phyloP scores from a whole-genome alignment of 2,113 vertebrate genomes.

The Catharus bicknelli region DNA sequence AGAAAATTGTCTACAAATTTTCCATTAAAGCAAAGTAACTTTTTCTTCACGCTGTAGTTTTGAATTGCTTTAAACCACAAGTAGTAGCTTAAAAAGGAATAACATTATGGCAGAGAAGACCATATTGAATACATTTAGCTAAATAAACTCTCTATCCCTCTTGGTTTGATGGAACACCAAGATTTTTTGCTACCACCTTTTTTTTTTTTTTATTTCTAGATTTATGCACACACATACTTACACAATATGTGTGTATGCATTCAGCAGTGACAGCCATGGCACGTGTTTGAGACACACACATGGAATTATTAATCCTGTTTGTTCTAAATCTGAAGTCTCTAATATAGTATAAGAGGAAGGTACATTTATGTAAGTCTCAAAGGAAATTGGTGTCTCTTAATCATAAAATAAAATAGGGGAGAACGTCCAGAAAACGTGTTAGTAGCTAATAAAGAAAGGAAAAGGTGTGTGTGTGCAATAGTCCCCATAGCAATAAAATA shows the following conservation, averaged over 20 bases:
- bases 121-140: neutral
- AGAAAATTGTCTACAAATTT: neutral
- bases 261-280: neutral
- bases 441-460: neutral
- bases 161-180: neutral
- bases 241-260: rapidly evolving
- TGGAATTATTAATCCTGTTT: neutral
- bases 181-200: neutral
- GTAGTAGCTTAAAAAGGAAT: neutral
- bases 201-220: neutral
- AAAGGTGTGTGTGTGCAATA: neutral
- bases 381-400: neutral
- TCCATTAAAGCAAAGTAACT: neutral
- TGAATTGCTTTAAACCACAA: neutral
- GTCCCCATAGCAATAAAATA: neutral
- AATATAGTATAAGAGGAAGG: neutral
- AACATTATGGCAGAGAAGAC: neutral
- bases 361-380: neutral
- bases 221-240: neutral
- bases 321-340: neutral
- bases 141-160: neutral
- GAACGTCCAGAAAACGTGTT: neutral
- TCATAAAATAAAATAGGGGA: neutral
- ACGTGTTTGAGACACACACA: neutral
- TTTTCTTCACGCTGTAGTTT: neutral